phyloP scores from a whole-genome alignment of 2,113 vertebrate species.

The Electrona antarctica region DNA sequence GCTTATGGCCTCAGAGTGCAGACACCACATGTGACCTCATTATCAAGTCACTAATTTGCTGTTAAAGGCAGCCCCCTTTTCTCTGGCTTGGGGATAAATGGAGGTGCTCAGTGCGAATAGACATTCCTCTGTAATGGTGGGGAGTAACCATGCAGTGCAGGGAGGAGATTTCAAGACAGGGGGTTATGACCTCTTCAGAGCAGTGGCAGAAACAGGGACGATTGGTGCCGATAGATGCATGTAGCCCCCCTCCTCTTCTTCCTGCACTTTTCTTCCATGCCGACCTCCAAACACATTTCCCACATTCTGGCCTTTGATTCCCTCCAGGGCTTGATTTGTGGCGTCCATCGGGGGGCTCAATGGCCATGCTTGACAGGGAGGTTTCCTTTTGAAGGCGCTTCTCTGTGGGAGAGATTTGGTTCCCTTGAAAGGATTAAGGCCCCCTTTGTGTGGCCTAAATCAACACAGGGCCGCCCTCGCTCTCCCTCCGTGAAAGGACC shows the following conservation, averaged over 20 bases:
- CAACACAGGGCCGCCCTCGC: constrained; percentile 88
- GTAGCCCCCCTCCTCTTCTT: constrained; percentile 31
- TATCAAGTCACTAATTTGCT: constrained; percentile 82
- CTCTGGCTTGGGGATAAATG: constrained; percentile 68
- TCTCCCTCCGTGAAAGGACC: constrained; percentile 75
- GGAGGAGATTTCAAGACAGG: constrained; percentile 43
- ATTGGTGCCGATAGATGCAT: constrained; percentile 68
- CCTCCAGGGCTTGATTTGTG: constrained; percentile 88
- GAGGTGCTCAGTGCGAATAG: constrained; percentile 71
- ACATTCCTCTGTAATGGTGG: constrained; percentile 76
- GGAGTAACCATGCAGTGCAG: constrained; percentile 69
- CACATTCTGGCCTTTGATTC: constrained; percentile 93
- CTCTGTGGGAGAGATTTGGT: constrained; percentile 88
- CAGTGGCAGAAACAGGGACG: constrained; percentile 63
- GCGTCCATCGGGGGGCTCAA: constrained; percentile 85
- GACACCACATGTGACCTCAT: constrained; percentile 68
- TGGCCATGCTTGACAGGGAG: constrained; percentile 86
- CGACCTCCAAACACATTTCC: constrained; percentile 78
- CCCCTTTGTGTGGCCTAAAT: constrained; percentile 93
- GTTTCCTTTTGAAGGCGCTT: constrained; percentile 86
- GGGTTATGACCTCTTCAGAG: constrained; percentile 72
- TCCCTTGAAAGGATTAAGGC: constrained; percentile 94
- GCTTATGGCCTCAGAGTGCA: constrained; percentile 64
- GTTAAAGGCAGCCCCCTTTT: constrained; percentile 74
- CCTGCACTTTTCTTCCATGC: constrained; percentile 36